Conservation (phyloP, 2,797 vertebrate genomes). For the Potorous gilbertii region DNA sequence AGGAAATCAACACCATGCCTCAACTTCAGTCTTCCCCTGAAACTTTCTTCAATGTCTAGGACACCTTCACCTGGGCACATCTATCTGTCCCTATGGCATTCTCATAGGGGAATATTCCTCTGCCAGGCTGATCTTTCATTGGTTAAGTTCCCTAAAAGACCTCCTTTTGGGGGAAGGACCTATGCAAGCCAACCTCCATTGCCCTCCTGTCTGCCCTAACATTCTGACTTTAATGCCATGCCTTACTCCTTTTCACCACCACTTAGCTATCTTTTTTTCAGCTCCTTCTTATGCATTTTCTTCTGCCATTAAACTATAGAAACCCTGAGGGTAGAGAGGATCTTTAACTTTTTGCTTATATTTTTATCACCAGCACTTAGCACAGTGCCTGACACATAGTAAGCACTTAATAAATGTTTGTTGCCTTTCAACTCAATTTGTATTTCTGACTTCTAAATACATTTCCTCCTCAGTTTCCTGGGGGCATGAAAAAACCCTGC, state of each 20-base stretch:
- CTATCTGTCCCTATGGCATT: not conserved
- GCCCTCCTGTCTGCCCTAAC: not conserved
- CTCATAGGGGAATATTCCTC: too few species aligned
- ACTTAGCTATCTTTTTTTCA: not conserved
- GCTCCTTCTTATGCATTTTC: not conserved
- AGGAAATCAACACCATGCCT: not conserved
- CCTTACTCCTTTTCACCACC: not conserved
- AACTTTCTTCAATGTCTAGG: not conserved
- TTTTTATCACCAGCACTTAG: not conserved
- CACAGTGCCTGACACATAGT: not conserved
- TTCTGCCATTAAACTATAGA: not conserved
- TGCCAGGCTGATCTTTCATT: not conserved
- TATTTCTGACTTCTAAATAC: not conserved
- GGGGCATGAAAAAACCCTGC: not conserved
- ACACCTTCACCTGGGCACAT: not conserved
- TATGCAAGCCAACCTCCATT: not conserved
- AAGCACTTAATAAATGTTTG: not conserved
- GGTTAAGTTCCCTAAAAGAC: not conserved
- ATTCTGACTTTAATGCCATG: not conserved
- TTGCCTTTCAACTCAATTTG: too few species aligned
- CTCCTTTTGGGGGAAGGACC: not conserved
- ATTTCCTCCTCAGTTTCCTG: not conserved
- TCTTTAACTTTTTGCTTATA: not conserved
- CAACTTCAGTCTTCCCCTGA: too few species aligned
- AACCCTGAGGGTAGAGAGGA: not conserved